Evolutionary conservation across 2,113 vertebrate species (phyloP).

Genomic region (Desmodus rotundus): DNA sequence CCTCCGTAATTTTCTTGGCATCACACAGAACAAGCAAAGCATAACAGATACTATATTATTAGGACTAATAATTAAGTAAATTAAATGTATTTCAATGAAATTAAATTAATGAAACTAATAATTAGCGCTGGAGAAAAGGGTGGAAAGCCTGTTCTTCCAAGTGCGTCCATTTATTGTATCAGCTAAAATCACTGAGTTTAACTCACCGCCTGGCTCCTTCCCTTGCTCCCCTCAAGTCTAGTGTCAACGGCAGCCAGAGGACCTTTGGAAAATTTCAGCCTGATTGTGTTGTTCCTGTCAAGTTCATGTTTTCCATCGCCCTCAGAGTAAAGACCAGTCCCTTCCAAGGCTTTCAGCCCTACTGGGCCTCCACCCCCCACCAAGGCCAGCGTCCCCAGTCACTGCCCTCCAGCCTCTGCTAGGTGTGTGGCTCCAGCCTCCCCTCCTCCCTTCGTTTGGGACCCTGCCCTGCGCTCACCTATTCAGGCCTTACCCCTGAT

Average conservation of each 20-base stretch:
- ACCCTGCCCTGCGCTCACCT: not conserved
- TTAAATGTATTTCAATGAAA: not conserved
- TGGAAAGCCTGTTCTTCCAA: not conserved
- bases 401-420: not conserved
- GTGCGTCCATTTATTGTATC: not conserved
- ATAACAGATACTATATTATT: not conserved
- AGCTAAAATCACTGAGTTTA: not conserved
- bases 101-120: not conserved
- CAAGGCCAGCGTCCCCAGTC: fast-evolving
- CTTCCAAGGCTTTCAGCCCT: not conserved
- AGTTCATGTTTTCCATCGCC: not conserved
- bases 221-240: not conserved
- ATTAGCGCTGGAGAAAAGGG: not conserved
- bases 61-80: not conserved
- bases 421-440: not conserved
- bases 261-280: not conserved
- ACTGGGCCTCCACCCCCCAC: fast-evolving
- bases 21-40: not conserved
- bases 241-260: not conserved
- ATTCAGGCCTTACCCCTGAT: not conserved
- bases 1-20: not conserved
- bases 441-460: not conserved
- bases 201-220: not conserved
- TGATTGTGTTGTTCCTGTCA: not conserved
- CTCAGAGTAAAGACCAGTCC: not conserved